Evolutionary conservation across 2,888 invertebrate genomes (phyloP), one percentile per base, ranked within the genome.

Genomic region (Nemoura dubitans): DNA sequence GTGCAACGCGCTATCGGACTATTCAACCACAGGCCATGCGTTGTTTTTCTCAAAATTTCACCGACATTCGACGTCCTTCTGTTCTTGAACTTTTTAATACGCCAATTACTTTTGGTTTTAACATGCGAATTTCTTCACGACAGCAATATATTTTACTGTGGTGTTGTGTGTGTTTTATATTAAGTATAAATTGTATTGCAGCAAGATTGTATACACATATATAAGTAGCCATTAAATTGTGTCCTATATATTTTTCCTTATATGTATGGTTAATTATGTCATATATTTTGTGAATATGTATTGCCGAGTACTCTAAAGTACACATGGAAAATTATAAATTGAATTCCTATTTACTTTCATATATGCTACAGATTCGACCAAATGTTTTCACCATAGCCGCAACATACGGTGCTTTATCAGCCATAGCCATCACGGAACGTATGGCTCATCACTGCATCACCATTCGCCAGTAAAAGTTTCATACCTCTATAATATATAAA

Each of bases 121-220:
- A 81, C 81, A 81, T 30, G 30, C 29, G 81, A 29, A 81, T 81
- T 81, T 81, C 81, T 81, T 81, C 81, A 81, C 21, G 16, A 59
- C 16, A 59, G 59, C 21, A 59, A 59, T 10, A 59, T 59, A 59
- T 59, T 59, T 59, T 10, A 59, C 16, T 59, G 59, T 59, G 2
- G 16, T 59, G 14, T 59, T 21, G 59, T 21, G 59, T 59, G 36
- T 36, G 36, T 36, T 3, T 36, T 36, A n/a, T n/a, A n/a, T 36
- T 36, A 36, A 36, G 36, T 36, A 6, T 59, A 14, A 10, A 59
- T 59, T 59, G 10, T 14, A 59, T 59, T 59, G 2, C 21, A 10
- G 59, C 59, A n/a, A n/a, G n/a, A n/a, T n/a, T n/a, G n/a, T n/a
- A n/a, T n/a, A n/a, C 59, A 59, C 2, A 59, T 21, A 21, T 21